phyloP scores from a whole-genome alignment of 2,888 invertebrate genomes.

The Scrobipalpa costella region DNA sequence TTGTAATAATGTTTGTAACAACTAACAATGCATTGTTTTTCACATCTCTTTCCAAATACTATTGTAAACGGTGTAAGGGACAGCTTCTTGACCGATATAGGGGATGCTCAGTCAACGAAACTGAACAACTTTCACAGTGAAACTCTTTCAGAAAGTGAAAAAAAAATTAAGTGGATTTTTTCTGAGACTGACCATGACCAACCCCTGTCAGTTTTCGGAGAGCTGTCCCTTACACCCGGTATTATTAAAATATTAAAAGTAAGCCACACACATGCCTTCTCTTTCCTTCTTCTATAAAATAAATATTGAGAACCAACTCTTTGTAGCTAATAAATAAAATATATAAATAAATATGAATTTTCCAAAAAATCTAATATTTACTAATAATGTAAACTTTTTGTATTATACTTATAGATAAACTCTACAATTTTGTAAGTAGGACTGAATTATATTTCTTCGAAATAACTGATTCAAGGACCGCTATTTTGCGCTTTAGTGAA shows the following conservation, averaged over 20 bases:
- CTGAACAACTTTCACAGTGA: no score
- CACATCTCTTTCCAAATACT: neutral
- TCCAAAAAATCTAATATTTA: neutral
- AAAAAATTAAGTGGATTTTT: no score
- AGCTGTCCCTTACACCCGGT: no score
- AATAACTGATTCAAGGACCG: no score
- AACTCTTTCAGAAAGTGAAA: no score
- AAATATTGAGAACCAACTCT: constrained; percentile 7
- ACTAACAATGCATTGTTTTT: constrained; percentile 2
- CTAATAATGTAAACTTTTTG: neutral
- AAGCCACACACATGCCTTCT: neutral
- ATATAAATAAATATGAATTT: neutral
- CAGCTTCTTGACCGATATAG: no score
- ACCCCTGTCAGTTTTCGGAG: no score
- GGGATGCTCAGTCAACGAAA: no score
- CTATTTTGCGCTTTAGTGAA: no score
- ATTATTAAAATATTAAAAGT: neutral
- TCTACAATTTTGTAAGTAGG: no score
- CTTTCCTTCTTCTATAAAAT: neutral
- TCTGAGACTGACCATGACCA: no score
- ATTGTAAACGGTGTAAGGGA: neutral
- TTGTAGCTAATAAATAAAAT: constrained; percentile 8
- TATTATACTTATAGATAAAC: neutral
- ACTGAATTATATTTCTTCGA: no score
- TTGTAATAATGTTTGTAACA: neutral